Conservation (phyloP, 2,888 invertebrate genomes). For the Himalopsyche anomala region DNA sequence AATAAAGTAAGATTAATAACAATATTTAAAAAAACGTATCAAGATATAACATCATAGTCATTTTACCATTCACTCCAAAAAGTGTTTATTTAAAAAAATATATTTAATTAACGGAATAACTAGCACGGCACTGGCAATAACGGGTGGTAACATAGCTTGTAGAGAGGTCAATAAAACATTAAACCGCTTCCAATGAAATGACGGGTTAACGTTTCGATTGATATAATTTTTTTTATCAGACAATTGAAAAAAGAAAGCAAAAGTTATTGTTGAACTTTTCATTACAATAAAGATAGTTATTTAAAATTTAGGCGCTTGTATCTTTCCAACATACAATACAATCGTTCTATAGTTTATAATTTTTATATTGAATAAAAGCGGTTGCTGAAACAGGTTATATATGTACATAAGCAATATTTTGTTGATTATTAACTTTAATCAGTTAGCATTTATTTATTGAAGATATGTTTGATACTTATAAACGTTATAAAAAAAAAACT, state of each 20-base stretch:
- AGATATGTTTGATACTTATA: too few species aligned
- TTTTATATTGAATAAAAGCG: too few species aligned
- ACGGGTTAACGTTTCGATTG: slow-evolving; percentile 7
- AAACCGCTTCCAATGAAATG: slow-evolving; percentile 36
- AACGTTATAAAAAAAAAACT: too few species aligned
- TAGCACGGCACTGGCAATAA: slow-evolving; percentile 4
- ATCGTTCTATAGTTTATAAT: background rate
- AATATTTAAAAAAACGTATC: too few species aligned
- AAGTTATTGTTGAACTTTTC: background rate
- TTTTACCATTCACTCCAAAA: too few species aligned
- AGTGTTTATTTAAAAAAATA: too few species aligned
- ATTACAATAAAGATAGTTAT: slow-evolving; percentile 9
- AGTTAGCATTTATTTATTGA: too few species aligned
- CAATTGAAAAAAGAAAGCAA: slow-evolving; percentile 37
- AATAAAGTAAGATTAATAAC: too few species aligned
- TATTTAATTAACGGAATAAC: background rate
- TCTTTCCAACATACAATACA: background rate
- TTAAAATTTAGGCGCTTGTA: background rate
- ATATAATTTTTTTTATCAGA: slow-evolving; percentile 6
- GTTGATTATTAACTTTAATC: too few species aligned
- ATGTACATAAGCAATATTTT: too few species aligned
- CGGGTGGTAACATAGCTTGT: slow-evolving; percentile 9
- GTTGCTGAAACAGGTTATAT: too few species aligned
- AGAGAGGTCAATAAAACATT: slow-evolving; percentile 39
- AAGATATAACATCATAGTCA: too few species aligned